phyloP scores from a whole-genome alignment of 2,888 invertebrate genomes.

The Pammene aurita region DNA sequence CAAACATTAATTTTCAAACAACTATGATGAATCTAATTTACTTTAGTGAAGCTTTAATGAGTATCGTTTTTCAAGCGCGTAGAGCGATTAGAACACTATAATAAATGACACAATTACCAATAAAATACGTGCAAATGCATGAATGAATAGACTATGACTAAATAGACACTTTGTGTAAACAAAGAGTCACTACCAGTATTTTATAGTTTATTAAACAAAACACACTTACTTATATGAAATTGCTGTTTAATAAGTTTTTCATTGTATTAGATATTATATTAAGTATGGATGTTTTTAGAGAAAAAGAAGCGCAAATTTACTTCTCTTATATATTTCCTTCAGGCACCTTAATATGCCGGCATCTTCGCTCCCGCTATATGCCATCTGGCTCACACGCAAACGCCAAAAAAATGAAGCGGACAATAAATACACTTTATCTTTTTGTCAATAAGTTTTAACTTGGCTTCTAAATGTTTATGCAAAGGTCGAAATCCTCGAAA shows the following conservation, averaged over 20 bases:
- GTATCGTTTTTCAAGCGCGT: constrained; percentile 21
- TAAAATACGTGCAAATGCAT: constrained; percentile 27
- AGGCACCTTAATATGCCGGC: too few relatives aligned
- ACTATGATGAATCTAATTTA: not conserved
- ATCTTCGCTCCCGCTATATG: too few relatives aligned
- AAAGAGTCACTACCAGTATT: not conserved
- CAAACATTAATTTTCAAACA: constrained; percentile 2
- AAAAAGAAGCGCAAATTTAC: not conserved
- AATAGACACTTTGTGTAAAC: constrained; percentile 6
- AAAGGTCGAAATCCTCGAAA: too few relatives aligned
- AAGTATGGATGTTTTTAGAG: not conserved
- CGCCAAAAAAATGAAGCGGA: too few relatives aligned
- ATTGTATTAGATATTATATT: not conserved
- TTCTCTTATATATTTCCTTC: too few relatives aligned
- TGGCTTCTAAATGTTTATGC: too few relatives aligned
- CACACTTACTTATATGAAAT: constrained; percentile 11
- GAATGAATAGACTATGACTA: constrained; percentile 6
- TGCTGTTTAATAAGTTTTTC: not conserved
- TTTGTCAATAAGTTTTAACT: too few relatives aligned
- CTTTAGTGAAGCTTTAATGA: constrained; percentile 7
- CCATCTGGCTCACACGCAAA: too few relatives aligned
- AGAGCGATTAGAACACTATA: constrained; percentile 18
- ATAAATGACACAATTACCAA: constrained; percentile 1
- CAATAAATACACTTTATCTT: too few relatives aligned
- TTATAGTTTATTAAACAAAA: constrained; percentile 3